These are phyloP conservation scores for Bradysia coprophila DNA, from an alignment of 1,140 invertebrate genomes.

Conservation along the genomic window DNA sequence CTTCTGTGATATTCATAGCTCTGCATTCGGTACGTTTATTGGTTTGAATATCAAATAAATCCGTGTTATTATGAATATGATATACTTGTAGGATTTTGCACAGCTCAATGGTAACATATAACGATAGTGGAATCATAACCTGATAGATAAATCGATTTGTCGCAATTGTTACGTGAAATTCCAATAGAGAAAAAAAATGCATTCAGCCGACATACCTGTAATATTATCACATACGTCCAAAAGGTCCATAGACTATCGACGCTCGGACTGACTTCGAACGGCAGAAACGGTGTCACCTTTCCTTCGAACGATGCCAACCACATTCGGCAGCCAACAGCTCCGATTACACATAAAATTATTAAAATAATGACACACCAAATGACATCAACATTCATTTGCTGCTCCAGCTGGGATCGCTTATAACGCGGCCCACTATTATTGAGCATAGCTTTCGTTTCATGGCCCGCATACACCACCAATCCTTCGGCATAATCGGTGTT, in stretches of 20 bases:
- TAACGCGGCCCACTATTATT: conserved; percentile 93
- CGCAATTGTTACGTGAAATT: conserved; percentile 1
- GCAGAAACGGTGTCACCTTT: conserved; percentile 28
- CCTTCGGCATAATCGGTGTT: conserved; percentile 71
- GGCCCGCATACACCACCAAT: conserved; percentile 92
- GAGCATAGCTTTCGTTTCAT: conserved; percentile 95
- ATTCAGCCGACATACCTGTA: conserved; percentile 45
- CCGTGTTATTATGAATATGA: conserved; percentile 80
- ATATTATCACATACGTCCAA: conserved; percentile 88
- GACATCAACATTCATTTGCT: conserved; percentile 88
- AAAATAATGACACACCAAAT: conserved; percentile 92
- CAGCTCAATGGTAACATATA: conserved; percentile 95
- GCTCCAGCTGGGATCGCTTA: conserved; percentile 82
- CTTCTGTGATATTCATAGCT: conserved; percentile 92
- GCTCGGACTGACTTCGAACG: conserved; percentile 35
- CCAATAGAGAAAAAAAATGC: not conserved
- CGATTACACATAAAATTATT: conserved; percentile 74
- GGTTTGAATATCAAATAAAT: conserved; percentile 65
- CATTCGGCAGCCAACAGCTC: conserved; percentile 73
- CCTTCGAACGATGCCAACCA: conserved; percentile 48
- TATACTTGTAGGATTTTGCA: conserved; percentile 92
- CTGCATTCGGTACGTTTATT: conserved; percentile 84
- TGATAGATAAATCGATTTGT: conserved; percentile 21
- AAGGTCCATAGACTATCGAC: conserved; percentile 78
- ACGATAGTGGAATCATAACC: conserved; percentile 91